phyloP scores from a whole-genome alignment of 2,888 invertebrate species.

The Acanthosepion lycidas region DNA sequence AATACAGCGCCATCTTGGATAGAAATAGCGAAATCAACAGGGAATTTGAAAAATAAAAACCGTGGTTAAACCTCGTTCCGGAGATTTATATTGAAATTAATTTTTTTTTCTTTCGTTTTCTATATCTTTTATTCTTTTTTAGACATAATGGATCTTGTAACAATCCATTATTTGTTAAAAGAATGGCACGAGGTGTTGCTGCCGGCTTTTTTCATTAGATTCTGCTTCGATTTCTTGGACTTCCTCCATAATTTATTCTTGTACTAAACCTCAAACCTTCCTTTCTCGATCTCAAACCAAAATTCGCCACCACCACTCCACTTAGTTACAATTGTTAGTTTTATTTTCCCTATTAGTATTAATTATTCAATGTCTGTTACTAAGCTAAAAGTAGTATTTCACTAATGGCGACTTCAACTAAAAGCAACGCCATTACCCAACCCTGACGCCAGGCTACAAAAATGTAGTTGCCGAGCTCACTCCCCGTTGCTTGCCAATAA shows the following conservation, averaged over 20 bases:
- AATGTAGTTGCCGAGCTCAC: no score
- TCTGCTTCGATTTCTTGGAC: not conserved
- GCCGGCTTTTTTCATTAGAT: not conserved
- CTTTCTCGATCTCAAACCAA: not conserved
- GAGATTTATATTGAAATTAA: not conserved
- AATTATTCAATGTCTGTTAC: not conserved
- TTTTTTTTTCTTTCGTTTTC: not conserved
- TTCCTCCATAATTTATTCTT: not conserved
- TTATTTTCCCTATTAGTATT: not conserved
- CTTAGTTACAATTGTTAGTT: not conserved
- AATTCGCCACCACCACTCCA: not conserved
- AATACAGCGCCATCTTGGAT: not conserved
- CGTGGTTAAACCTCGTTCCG: not conserved
- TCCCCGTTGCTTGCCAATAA: no score
- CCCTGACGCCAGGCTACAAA: no score
- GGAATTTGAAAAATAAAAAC: not conserved
- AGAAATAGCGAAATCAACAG: not conserved
- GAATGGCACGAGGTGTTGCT: not conserved
- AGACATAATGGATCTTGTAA: not conserved
- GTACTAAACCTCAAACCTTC: no score
- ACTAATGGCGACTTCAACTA: no score
- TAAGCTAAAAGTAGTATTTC: not conserved
- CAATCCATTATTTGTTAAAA: slow-evolving; percentile 24
- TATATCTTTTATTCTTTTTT: not conserved
- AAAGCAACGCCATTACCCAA: no score